A percentile compares a stretch with the other conserved stretches of the same genome.
phyloP scores from a whole-genome alignment of 2,888 invertebrate genomes.

The Oxycera nigricornis region DNA sequence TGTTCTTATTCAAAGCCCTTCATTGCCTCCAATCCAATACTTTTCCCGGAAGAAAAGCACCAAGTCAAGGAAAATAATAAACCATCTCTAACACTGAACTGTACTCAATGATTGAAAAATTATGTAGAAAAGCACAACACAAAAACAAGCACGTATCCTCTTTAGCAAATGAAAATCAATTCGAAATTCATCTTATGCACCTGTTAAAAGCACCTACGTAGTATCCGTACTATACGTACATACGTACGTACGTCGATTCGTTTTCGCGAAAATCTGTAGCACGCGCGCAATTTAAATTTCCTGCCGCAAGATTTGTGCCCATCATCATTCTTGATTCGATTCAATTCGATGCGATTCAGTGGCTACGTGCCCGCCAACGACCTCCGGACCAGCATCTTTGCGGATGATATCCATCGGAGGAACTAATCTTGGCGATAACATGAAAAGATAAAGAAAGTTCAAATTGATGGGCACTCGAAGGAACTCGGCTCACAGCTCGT shows the following conservation, averaged over 20 bases:
- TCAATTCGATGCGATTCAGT: slow-evolving; percentile 11
- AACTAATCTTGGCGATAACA: slow-evolving; percentile 18
- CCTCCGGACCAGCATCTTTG: background rate
- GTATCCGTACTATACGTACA: background rate
- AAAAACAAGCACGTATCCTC: background rate
- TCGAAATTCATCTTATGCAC: slow-evolving; percentile 27
- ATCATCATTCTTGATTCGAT: slow-evolving; percentile 10
- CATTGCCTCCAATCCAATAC: too few species aligned
- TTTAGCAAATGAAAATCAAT: slow-evolving; percentile 2
- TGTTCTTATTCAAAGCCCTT: too few species aligned
- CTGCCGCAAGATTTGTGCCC: slow-evolving; percentile 16
- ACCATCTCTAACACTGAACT: too few species aligned
- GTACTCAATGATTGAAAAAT: too few species aligned
- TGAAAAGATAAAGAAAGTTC: slow-evolving; percentile 33
- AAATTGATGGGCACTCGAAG: slow-evolving; percentile 14
- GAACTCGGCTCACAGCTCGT: slow-evolving; percentile 1
- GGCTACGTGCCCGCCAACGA: slow-evolving; percentile 13
- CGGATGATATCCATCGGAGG: slow-evolving; percentile 9
- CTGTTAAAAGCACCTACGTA: slow-evolving; percentile 22
- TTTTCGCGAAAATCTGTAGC: slow-evolving; percentile 23
- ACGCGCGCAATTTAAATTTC: slow-evolving; percentile 32
- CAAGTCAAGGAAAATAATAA: too few species aligned
- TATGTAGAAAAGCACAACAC: too few species aligned
- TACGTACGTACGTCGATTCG: background rate
- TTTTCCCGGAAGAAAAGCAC: too few species aligned